Base-by-base conservation (phyloP, 2,888 invertebrate species). In the Orthosia incerta region DNA sequence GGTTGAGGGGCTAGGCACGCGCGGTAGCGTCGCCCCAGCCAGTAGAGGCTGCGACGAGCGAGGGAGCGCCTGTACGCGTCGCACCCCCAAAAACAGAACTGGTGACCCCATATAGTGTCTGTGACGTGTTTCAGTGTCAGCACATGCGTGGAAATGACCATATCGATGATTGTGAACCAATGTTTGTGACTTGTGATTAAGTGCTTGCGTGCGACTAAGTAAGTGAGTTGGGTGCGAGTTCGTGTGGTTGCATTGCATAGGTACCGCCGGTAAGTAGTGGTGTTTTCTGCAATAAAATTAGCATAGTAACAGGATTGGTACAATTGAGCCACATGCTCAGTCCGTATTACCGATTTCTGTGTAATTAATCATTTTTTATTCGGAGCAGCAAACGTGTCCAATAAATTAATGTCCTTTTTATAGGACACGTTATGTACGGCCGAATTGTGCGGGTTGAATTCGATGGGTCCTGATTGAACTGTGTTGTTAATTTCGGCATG, bases 11-110 rank as follows among this genome's bases (percentile, higher is more conserved):
- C 88, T 89, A 91, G 93, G 93, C 96, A 93, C 94, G 96, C 96
- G 96, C 96, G 94, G 90, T 96, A 91, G 93, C 88, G 94, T 90
- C 94, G 91, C 94, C 96, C 96, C 94, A 94, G 95, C 95, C 96
- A 96, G 96, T 96, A 91, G 92, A 93, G 89, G 95, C 95, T 95
- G 94, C 93, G 93, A 87, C 93, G 92, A 87, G 84, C 83, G 76
- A 79, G 84, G 73, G 93, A 86, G 76, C 91, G 93, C 92, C 89
- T 90, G 95, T 94, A 89, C 87, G 88, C 86, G 83, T 86, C 85
- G 85, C 79, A 71, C 84, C 78, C 69, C 76, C 48, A 69, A 80
- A 87, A 88, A 89, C 84, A 90, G 90, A 88, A 88, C 91, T 90
- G 88, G 92, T 90, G 91, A 89, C 88, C 90, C 87, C 63, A 90